Conservation (phyloP, 1,140 invertebrate genomes). For the Carposina sasakii region DNA sequence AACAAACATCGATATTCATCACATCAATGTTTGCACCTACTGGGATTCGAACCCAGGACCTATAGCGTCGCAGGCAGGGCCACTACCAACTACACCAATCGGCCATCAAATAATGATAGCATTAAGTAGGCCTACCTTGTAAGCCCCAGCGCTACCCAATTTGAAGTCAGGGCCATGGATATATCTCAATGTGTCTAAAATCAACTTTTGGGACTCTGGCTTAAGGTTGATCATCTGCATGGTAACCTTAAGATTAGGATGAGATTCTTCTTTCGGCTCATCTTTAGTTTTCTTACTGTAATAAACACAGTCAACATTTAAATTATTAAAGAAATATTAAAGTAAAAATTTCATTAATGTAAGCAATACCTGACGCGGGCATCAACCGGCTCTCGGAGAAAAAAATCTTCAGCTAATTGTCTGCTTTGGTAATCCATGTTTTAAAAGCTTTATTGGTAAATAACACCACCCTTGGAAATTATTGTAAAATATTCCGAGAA, state of each 20-base stretch:
- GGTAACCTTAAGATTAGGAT: constrained; percentile 77
- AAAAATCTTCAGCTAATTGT: constrained; percentile 72
- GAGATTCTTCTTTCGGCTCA: constrained; percentile 48
- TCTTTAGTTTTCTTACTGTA: constrained; percentile 61
- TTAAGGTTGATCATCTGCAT: constrained; percentile 79
- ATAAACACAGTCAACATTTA: constrained; percentile 14
- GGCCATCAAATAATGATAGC: too few species aligned
- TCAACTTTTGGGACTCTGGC: constrained; percentile 77
- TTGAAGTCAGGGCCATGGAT: constrained; percentile 79
- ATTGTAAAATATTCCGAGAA: too few species aligned
- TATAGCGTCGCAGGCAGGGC: too few species aligned
- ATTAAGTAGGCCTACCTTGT: too few species aligned
- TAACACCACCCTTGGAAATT: too few species aligned
- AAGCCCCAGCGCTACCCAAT: constrained; percentile 70
- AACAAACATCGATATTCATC: too few species aligned
- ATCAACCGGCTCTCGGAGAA: constrained; percentile 69
- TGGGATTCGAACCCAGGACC: too few species aligned
- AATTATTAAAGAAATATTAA: constrained; percentile 1
- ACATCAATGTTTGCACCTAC: too few species aligned
- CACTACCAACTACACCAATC: too few species aligned
- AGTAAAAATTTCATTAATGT: constrained; percentile 6
- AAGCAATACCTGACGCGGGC: constrained; percentile 69
- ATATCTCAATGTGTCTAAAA: constrained; percentile 79
- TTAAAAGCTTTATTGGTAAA: neutral
- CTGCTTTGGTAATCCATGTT: constrained; percentile 67